phyloP scores from a whole-genome alignment of 92 coral and sea anemone genomes.

The Metridium senile region DNA sequence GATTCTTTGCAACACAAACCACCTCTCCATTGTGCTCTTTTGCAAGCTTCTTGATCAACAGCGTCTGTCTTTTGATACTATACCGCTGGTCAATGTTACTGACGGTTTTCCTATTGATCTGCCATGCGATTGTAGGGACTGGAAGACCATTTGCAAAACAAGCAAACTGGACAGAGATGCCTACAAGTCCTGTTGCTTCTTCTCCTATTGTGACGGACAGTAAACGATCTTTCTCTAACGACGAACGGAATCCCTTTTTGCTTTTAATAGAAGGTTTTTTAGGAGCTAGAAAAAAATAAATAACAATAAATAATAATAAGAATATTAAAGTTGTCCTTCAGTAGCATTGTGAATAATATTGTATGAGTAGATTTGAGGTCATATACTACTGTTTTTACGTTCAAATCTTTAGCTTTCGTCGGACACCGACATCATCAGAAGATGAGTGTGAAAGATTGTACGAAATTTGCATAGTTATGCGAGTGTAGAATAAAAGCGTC shows the following conservation, averaged over 20 bases:
- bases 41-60: slow-evolving; percentile 51
- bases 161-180: slow-evolving; percentile 39
- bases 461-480: too few species aligned
- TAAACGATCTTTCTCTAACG: slow-evolving; percentile 21
- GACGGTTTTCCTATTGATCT: slow-evolving; percentile 45
- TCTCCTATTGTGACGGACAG: slow-evolving; percentile 56
- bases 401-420: too few species aligned
- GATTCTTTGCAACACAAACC: slow-evolving; percentile 81
- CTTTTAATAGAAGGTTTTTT: slow-evolving; percentile 16
- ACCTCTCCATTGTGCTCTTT: slow-evolving; percentile 62
- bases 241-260: slow-evolving; percentile 30
- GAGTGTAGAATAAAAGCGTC: too few species aligned
- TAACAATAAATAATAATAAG: too few species aligned
- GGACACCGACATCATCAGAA: too few species aligned
- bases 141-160: slow-evolving; percentile 75
- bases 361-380: too few species aligned
- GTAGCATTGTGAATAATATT: too few species aligned
- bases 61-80: slow-evolving; percentile 23
- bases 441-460: too few species aligned
- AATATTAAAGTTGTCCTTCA: too few species aligned
- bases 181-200: slow-evolving; percentile 61
- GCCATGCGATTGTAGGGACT: slow-evolving; percentile 62
- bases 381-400: too few species aligned
- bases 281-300: slow-evolving; percentile 13
- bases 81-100: neutral